Conservation (phyloP, 2,888 invertebrate genomes). For the Trissonchulus latispiculum region DNA sequence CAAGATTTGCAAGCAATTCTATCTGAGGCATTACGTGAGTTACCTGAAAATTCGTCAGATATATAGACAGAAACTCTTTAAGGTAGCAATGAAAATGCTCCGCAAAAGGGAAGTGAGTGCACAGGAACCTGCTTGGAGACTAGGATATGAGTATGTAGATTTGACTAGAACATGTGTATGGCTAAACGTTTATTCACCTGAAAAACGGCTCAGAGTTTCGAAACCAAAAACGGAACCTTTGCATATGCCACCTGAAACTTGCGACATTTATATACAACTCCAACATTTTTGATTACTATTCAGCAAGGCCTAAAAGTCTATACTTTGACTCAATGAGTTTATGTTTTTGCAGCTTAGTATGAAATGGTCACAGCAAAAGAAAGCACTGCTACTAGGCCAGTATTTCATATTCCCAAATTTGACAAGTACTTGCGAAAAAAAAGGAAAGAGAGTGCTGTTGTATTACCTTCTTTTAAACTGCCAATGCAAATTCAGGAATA, state of each 20-base stretch:
- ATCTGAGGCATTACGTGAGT: not conserved
- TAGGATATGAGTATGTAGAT: not conserved
- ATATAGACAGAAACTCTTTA: constrained; percentile 3
- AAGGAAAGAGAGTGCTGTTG: not conserved
- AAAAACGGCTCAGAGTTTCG: not conserved
- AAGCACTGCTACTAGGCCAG: not conserved
- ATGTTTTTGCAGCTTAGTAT: not conserved
- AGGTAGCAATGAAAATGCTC: not conserved
- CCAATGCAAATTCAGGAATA: not conserved
- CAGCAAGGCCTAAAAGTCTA: not conserved
- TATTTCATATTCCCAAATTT: not conserved
- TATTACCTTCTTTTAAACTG: not conserved
- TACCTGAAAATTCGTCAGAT: not conserved
- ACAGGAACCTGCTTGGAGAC: constrained; percentile 5
- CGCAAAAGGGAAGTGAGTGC: not conserved
- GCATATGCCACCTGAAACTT: not conserved
- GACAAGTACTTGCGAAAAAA: not conserved
- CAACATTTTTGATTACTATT: not conserved
- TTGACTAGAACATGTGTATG: not conserved
- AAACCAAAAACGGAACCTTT: not conserved
- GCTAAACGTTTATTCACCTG: not conserved
- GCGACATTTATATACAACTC: constrained; percentile 1
- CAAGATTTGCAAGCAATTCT: not conserved
- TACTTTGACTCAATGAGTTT: not conserved
- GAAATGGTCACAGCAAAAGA: not conserved